phyloP scores from a whole-genome alignment of 1,140 invertebrate species.

The Andrena cerasifolii region DNA sequence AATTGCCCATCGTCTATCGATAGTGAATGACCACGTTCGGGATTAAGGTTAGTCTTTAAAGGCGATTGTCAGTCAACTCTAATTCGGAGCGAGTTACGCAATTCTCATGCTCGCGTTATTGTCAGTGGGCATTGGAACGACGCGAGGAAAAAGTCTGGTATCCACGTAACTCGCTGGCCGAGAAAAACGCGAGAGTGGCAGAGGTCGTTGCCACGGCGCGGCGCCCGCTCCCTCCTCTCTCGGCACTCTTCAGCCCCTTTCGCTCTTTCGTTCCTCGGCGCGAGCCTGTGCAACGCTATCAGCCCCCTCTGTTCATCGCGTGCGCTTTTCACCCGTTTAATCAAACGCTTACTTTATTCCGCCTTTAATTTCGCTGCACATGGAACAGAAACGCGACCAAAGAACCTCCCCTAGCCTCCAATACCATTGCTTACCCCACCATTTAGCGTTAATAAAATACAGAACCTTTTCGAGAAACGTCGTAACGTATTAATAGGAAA shows the following conservation, averaged over 20 bases:
- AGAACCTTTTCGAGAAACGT: too few species aligned
- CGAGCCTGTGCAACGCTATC: background rate
- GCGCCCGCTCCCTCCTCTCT: background rate
- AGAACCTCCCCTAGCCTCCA: too few species aligned
- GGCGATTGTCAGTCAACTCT: background rate
- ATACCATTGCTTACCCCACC: too few species aligned
- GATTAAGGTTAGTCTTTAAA: background rate
- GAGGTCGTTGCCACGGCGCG: slow-evolving; percentile 48
- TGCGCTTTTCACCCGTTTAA: slow-evolving; percentile 23
- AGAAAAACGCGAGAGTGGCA: slow-evolving; percentile 35
- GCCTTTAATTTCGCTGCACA: slow-evolving; percentile 12
- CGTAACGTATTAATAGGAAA: too few species aligned
- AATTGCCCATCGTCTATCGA: too few species aligned
- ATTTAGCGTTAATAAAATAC: too few species aligned
- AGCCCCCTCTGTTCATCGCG: background rate
- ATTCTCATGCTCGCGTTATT: slow-evolving; percentile 41
- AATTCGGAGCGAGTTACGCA: slow-evolving; percentile 3
- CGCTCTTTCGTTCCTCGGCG: slow-evolving; percentile 5
- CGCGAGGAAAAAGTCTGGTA: slow-evolving; percentile 27
- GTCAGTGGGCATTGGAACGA: slow-evolving; percentile 18
- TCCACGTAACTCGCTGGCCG: slow-evolving; percentile 29
- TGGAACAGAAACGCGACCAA: background rate
- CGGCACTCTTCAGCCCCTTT: slow-evolving; percentile 16
- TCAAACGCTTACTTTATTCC: slow-evolving; percentile 21
- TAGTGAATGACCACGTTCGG: background rate